A percentile compares a stretch with the other conserved stretches of the same genome.
These are phyloP conservation scores for Trissolcus brochymenae DNA, from an alignment of 2,888 invertebrate species.

Conservation along the genomic window DNA sequence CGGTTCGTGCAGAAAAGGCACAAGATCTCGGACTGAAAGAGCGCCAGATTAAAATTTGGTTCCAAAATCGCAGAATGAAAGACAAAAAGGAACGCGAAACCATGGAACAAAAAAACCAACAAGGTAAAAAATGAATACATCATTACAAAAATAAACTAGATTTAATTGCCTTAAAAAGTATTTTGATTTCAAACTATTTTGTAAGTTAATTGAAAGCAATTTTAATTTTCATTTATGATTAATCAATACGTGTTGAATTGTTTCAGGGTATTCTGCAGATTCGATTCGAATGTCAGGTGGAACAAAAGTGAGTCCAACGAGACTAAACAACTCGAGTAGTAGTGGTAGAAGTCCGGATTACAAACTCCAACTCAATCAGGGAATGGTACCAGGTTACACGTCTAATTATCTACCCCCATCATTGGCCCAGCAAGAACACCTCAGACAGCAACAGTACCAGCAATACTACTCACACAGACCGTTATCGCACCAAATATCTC, in stretches of 20 bases:
- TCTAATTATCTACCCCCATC: neutral
- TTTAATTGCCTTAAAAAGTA: too few relatives aligned
- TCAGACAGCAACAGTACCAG: slow-evolving; percentile 10
- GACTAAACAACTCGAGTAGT: slow-evolving; percentile 24
- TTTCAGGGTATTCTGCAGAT: neutral
- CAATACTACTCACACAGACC: slow-evolving; percentile 3
- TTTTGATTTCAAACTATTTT: neutral
- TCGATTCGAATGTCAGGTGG: neutral
- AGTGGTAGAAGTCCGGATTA: slow-evolving; percentile 30
- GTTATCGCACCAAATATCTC: neutral
- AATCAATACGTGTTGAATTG: neutral
- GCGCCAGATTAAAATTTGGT: slow-evolving; percentile 52
- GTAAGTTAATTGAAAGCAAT: neutral
- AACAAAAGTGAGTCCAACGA: slow-evolving; percentile 19
- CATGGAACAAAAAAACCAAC: slow-evolving; percentile 34
- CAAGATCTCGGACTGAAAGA: slow-evolving; percentile 42
- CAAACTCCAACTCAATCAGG: slow-evolving; percentile 11
- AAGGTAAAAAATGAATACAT: slow-evolving; percentile 13
- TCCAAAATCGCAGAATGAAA: slow-evolving; percentile 54
- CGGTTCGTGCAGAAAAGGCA: slow-evolving; percentile 44
- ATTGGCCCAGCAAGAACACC: slow-evolving; percentile 11
- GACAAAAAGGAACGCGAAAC: slow-evolving; percentile 43
- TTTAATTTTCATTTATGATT: neutral
- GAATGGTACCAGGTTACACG: neutral
- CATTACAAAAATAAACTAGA: neutral